Percentiles rank a stretch among this genome's conserved stretches.
phyloP scores from a whole-genome alignment of 2,888 invertebrate genomes.

The Drosophila hamatofila region DNA sequence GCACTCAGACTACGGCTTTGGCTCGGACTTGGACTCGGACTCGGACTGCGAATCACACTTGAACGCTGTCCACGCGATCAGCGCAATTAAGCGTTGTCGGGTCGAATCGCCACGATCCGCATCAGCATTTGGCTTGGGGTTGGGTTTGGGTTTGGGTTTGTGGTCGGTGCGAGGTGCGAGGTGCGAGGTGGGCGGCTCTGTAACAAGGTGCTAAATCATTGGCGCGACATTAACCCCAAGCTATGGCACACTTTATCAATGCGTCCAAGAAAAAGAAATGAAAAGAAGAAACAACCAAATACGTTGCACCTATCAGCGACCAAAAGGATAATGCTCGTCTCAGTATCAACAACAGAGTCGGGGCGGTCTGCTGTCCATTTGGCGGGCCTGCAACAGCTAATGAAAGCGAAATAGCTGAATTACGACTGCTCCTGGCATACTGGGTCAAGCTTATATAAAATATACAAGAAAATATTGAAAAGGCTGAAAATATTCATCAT shows the following conservation, averaged over 20 bases:
- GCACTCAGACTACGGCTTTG: slow-evolving; percentile 2
- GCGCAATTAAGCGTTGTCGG: slow-evolving; percentile 73
- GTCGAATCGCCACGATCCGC: slow-evolving; percentile 61
- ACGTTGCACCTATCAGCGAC: slow-evolving; percentile 71
- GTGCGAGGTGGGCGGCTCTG: slow-evolving; percentile 38
- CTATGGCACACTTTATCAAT: slow-evolving; percentile 84
- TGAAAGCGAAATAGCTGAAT: slow-evolving; percentile 77
- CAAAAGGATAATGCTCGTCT: slow-evolving; percentile 68
- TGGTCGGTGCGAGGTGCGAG: slow-evolving; percentile 1
- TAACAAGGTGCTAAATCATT: slow-evolving; percentile 85
- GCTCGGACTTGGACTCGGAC: slow-evolving; percentile 12
- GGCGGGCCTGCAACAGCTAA: slow-evolving; percentile 61
- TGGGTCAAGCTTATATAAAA: slow-evolving; percentile 27
- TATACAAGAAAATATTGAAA: background rate
- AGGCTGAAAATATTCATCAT: background rate
- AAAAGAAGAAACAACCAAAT: slow-evolving; percentile 34
- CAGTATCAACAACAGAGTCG: slow-evolving; percentile 44
- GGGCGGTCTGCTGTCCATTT: slow-evolving; percentile 53
- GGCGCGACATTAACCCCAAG: slow-evolving; percentile 84
- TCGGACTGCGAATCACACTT: slow-evolving; percentile 18
- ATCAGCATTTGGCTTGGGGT: slow-evolving; percentile 21
- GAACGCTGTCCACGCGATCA: slow-evolving; percentile 75
- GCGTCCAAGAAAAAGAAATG: slow-evolving; percentile 40
- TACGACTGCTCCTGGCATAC: slow-evolving; percentile 50
- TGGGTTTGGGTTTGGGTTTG: slow-evolving; percentile 2